These are phyloP conservation scores for Cryptoblepharus egeriae DNA, from an alignment of 2,797 vertebrate genomes.

Conservation along the genomic window DNA sequence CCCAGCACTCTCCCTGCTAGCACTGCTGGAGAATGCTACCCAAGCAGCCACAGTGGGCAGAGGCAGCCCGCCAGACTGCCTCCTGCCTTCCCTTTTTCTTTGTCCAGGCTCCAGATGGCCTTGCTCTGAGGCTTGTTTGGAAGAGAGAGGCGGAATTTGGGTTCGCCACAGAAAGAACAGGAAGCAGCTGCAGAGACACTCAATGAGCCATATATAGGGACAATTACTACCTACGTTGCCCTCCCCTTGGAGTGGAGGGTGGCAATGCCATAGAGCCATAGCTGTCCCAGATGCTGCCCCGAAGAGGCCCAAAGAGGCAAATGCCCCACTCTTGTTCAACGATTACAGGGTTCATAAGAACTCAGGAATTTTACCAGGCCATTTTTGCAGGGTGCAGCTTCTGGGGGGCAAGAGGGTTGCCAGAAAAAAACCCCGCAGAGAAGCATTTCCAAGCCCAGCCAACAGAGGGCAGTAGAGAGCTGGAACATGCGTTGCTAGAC, in stretches of 20 bases:
- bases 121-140: background rate
- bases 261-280: background rate
- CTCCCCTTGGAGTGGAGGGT: background rate
- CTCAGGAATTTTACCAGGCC: background rate
- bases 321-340: background rate
- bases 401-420: background rate
- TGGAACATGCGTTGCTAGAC: fast-evolving
- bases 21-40: too few relatives aligned
- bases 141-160: background rate
- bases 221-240: background rate
- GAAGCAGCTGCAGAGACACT: background rate
- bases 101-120: background rate
- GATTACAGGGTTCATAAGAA: conserved; percentile 8
- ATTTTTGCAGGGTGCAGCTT: background rate
- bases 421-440: background rate
- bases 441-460: background rate
- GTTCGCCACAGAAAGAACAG: background rate
- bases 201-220: background rate
- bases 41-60: background rate
- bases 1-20: too few relatives aligned
- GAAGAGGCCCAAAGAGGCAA: background rate
- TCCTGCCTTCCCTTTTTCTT: too few relatives aligned
- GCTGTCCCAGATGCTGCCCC: background rate
- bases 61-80: background rate
- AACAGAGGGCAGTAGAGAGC: background rate